Base-by-base conservation (phyloP, 2,797 vertebrate species). In the Monodelphis domestica region DNA sequence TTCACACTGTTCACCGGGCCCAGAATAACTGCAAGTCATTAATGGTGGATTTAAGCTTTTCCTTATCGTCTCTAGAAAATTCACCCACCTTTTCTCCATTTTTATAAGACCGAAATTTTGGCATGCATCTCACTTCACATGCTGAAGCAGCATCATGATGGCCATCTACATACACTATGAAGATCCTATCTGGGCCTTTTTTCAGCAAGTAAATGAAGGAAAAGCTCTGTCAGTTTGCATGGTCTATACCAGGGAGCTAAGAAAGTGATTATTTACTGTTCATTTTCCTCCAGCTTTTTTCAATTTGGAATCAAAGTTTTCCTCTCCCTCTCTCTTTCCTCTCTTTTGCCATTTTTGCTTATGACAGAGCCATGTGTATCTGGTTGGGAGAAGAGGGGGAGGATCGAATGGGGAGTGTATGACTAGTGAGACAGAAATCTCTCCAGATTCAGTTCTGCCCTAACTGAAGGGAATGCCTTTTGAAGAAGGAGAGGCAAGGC, bases 61-160 rank as follows among this genome's bases (percentile, higher is more conserved):
- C 10, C 14, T 51, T 1, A 96, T 99, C 99, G 53, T 99, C 98
- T 12, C 99, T 99, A n/a, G 99, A 98, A 94, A 99, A 99, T 10
- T 98, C 98, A 94, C 98, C 55, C 93, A 99, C 99, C 98, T 97
- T 98, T 6, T 92, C 0, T 53, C 96, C 98, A 0, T 97, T 97
- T 97, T 98, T 99, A 98, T 98, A 99, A 97, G 99, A 99, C 0
- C 98, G 98, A 97, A 99, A 99, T 0, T 99, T 99, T 90, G 99
- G 99, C 99, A 99, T 99, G 96, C 98, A 98, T 2, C n/a, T 98
- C 38, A 99, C 98, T 0, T 92, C 90, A 1, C 98, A 99, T 0
- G 53, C 0, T 11, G 54, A 0, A 87, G 98, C 97, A 50, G 99
- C 97, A 0, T 99, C 99, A 99, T 99, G 94, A 53, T 90, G 55